Evolutionary conservation across 2,888 invertebrate genomes (phyloP), one percentile per base, ranked within the genome.

Genomic region (Phorcus lineatus): DNA sequence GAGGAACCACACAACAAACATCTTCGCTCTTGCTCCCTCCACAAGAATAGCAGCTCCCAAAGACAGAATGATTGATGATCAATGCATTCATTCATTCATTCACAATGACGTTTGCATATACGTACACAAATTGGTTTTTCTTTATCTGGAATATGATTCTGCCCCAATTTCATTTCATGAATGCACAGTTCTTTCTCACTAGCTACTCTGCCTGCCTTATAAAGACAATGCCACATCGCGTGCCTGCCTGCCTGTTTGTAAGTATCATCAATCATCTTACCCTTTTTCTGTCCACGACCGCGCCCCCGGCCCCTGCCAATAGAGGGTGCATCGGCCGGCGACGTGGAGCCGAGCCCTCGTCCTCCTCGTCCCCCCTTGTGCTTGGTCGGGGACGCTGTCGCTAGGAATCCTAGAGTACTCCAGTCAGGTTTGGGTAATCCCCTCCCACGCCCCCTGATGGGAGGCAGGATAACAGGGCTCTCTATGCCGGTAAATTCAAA

Each of bases 221-320:
- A 52, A 40, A 74, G 74, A 74, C 55, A 76, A 55, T 24, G 76
- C 54, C 76, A 76, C 76, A 76, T 76, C 76, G 76, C 76, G 24
- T 74, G 47, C 47, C 47, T 47, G 47, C 47, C 47, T 47, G 47
- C 13, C 13, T 47, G 47, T 70, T 31, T 40, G 70, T 36, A 70
- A 70, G 75, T 28, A 75, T 52, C 75, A 75, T 52, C 75, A 75
- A 53, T 75, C 75, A 76, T 77, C 83, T 83, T 83, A 83, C 83
- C 83, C 75, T 78, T 74, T 40, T 77, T 70, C 19, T 66, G 77
- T 67, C 80, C 80, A 74, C 80, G 67, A 55, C 83, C 81, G 70
- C 83, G 66, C 53, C 80, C 77, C 22, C 76, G 31, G 22, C 76
- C 54, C n/a, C 66, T 19, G 31, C 57, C 57, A 28, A 24, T 22